Conservation (phyloP, 2,888 invertebrate genomes). For the Willowsia nigromaculata region DNA sequence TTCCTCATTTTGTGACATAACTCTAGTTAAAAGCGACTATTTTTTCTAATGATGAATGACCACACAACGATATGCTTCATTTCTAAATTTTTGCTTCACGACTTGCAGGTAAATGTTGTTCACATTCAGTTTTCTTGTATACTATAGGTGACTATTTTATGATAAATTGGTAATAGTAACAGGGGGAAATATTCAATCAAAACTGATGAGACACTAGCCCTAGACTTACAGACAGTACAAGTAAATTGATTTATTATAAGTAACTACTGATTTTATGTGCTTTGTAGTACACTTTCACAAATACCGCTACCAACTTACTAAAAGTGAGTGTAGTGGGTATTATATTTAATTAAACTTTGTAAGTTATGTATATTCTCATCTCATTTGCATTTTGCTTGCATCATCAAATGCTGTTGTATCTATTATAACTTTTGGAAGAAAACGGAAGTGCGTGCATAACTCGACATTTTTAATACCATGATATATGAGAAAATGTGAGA, state of each 20-base stretch:
- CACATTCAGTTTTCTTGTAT: not conserved
- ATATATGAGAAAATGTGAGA: no score
- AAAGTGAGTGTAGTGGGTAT: not conserved
- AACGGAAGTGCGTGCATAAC: no score
- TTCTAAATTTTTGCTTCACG: not conserved
- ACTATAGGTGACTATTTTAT: not conserved
- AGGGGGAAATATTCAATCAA: no score
- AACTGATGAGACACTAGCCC: not conserved
- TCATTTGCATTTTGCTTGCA: no score
- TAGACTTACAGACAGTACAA: no score
- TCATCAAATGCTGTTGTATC: no score
- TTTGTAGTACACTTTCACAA: not conserved
- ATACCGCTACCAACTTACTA: not conserved
- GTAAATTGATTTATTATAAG: not conserved
- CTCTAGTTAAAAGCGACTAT: not conserved
- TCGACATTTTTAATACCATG: no score
- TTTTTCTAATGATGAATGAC: not conserved
- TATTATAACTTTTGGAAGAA: no score
- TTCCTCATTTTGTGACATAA: no score
- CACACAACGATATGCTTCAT: slow-evolving; percentile 4
- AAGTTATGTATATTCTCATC: no score
- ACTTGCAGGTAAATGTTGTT: not conserved
- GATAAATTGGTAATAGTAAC: not conserved
- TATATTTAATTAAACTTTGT: not conserved
- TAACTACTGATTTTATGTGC: not conserved